A percentile compares a stretch with the other conserved stretches of the same genome.
phyloP scores from a whole-genome alignment of 2,797 vertebrate species.

The Diglossa cyanea region DNA sequence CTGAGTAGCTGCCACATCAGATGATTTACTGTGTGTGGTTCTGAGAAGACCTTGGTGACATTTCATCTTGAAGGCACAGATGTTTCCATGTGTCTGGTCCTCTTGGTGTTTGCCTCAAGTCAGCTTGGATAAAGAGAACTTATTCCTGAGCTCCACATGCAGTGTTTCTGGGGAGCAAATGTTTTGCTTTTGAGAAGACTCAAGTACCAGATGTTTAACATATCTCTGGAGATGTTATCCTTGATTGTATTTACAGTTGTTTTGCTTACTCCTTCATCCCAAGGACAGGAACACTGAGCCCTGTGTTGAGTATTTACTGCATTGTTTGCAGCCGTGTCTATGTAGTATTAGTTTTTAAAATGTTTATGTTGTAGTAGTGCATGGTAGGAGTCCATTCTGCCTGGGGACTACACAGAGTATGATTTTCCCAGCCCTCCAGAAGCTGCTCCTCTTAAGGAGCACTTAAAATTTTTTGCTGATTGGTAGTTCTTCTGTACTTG shows the following conservation, averaged over 20 bases:
- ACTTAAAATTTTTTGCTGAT: neutral
- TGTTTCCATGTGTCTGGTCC: neutral
- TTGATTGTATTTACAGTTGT: neutral
- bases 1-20: neutral
- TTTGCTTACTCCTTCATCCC: neutral
- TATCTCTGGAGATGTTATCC: neutral
- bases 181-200: neutral
- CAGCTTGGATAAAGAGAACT: neutral
- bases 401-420: neutral
- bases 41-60: neutral
- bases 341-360: neutral
- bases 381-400: neutral
- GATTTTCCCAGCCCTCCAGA: neutral
- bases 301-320: neutral
- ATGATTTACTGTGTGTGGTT: neutral
- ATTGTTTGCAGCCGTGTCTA: neutral
- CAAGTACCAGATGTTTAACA: neutral
- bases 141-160: neutral
- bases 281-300: neutral
- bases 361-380: neutral
- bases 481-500: neutral
- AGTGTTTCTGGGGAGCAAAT: neutral
- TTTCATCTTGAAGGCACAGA: neutral
- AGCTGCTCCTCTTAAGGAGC: neutral
- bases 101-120: neutral